phyloP scores from a whole-genome alignment of 1,140 invertebrate species.

The Cydia fagiglandana region DNA sequence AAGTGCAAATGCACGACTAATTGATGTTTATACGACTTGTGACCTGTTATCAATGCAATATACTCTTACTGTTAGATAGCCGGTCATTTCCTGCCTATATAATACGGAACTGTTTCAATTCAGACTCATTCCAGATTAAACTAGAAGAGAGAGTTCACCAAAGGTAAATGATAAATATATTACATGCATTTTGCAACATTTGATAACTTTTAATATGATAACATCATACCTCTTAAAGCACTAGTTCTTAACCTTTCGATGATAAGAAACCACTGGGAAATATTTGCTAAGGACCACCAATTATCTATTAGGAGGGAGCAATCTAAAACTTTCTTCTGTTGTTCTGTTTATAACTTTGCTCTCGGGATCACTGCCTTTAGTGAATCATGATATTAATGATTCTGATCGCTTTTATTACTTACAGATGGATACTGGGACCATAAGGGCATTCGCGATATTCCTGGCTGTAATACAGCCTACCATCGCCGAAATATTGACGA shows the following conservation, averaged over 20 bases:
- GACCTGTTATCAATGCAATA: not conserved
- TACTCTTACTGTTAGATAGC: conserved; percentile 5
- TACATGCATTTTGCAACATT: not conserved
- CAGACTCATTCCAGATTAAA: conserved; percentile 9
- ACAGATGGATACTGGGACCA: not conserved
- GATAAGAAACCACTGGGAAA: no score
- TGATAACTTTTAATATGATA: not conserved
- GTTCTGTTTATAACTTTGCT: no score
- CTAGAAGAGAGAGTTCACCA: conserved; percentile 9
- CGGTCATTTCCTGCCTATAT: conserved; percentile 9
- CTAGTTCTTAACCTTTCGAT: no score
- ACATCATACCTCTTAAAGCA: no score
- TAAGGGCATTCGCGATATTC: not conserved
- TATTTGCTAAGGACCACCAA: no score
- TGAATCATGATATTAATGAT: not conserved
- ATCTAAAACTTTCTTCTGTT: no score
- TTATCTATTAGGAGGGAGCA: no score
- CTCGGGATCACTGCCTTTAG: no score
- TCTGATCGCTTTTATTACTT: not conserved
- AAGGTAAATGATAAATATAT: conserved; percentile 2
- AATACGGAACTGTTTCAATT: not conserved
- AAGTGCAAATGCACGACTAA: not conserved
- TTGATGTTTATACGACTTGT: not conserved
- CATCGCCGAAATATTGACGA: conserved; percentile 24
- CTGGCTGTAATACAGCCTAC: not conserved